These are phyloP conservation scores for Ceramica pisi DNA, from an alignment of 2,888 invertebrate species.

Conservation along the genomic window DNA sequence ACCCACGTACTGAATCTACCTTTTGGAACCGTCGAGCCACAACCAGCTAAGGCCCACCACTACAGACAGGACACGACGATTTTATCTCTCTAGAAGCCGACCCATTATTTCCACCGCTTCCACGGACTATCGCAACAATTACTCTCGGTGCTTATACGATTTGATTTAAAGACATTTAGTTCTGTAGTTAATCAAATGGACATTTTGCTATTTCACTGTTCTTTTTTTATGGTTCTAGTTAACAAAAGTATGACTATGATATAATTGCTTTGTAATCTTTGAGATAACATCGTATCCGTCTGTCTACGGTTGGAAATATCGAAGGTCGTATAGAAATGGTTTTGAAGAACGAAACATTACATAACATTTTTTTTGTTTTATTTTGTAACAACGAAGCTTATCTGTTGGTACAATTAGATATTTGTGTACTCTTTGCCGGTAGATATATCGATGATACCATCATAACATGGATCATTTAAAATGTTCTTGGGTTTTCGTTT, in stretches of 20 bases:
- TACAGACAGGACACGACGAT: slow-evolving; percentile 72
- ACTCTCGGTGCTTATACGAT: slow-evolving; percentile 64
- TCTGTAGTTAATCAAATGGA: slow-evolving; percentile 54
- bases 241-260: slow-evolving; percentile 51
- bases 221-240: slow-evolving; percentile 27
- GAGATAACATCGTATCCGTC: slow-evolving; percentile 54
- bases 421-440: slow-evolving; percentile 43
- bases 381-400: slow-evolving; percentile 45
- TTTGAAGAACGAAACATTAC: slow-evolving; percentile 45
- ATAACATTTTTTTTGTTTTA: slow-evolving; percentile 45
- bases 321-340: slow-evolving; percentile 52
- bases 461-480: slow-evolving; percentile 35
- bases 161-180: slow-evolving; percentile 60
- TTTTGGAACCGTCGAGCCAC: slow-evolving; percentile 27
- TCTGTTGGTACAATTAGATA: slow-evolving; percentile 51
- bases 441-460: slow-evolving; percentile 35
- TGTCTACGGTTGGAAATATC: slow-evolving; percentile 45
- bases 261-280: slow-evolving; percentile 52
- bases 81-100: slow-evolving; percentile 77
- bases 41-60: slow-evolving; percentile 61
- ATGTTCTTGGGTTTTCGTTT: not conserved
- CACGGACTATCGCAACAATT: slow-evolving; percentile 66
- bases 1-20: slow-evolving; percentile 46
- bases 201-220: slow-evolving; percentile 37
- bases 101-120: slow-evolving; percentile 78